These are phyloP conservation scores for Akabosia matsudoensis DNA, from an alignment of 1,140 invertebrate species.

Conservation along the genomic window DNA sequence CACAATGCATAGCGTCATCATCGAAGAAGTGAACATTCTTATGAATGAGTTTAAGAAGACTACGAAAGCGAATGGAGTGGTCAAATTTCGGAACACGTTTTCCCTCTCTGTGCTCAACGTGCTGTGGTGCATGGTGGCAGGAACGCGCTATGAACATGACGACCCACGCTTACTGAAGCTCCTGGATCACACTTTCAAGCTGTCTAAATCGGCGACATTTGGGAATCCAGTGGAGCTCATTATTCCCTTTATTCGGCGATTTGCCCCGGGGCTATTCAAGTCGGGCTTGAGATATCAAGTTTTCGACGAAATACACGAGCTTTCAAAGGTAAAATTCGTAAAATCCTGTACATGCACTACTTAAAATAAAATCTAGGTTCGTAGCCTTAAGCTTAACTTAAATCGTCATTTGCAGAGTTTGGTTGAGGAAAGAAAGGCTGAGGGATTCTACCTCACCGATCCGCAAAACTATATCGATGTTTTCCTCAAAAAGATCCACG, in stretches of 20 bases:
- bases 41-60: slow-evolving; percentile 23
- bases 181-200: background rate
- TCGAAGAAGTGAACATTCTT: slow-evolving; percentile 1
- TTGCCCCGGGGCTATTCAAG: background rate
- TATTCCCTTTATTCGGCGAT: background rate
- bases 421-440: slow-evolving; percentile 17
- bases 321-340: slow-evolving; percentile 61
- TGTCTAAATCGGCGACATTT: slow-evolving; percentile 23
- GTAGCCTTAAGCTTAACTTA: too few species aligned
- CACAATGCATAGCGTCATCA: slow-evolving; percentile 35
- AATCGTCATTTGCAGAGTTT: background rate
- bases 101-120: slow-evolving; percentile 66
- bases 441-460: background rate
- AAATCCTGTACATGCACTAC: background rate
- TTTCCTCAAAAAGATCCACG: slow-evolving; percentile 33
- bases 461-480: slow-evolving; percentile 28
- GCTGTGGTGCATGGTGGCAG: slow-evolving; percentile 80
- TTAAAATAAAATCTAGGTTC: background rate
- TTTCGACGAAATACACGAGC: slow-evolving; percentile 67
- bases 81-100: slow-evolving; percentile 37
- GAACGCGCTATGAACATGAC: slow-evolving; percentile 58
- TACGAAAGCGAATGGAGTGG: background rate
- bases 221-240: slow-evolving; percentile 17
- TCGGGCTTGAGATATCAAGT: slow-evolving; percentile 61
- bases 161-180: slow-evolving; percentile 46